Percentiles rank a stretch among this genome's conserved stretches.
These are phyloP conservation scores for Oxytorus armatus DNA, from an alignment of 2,888 invertebrate species.

Conservation along the genomic window DNA sequence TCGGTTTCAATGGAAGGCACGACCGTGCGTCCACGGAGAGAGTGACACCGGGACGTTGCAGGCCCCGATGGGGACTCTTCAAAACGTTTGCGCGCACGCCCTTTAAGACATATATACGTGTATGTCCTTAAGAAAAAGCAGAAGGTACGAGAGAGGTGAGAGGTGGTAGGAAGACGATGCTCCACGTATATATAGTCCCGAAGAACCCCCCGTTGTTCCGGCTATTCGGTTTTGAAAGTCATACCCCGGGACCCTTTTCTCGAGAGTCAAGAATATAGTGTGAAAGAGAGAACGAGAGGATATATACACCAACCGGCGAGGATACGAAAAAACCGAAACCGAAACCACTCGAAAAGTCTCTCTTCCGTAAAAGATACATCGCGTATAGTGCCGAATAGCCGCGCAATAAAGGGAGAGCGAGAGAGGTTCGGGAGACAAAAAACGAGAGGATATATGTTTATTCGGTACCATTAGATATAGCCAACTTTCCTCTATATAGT, in stretches of 20 bases:
- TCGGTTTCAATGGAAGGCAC: constrained; percentile 78
- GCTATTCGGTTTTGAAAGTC: constrained; percentile 80
- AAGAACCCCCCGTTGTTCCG: constrained; percentile 79
- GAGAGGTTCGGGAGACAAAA: constrained; percentile 10
- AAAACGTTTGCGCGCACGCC: constrained; percentile 48
- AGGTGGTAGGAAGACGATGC: constrained; percentile 32
- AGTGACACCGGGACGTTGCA: constrained; percentile 71
- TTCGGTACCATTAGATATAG: constrained; percentile 38
- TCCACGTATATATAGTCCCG: constrained; percentile 49
- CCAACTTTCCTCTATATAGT: not conserved
- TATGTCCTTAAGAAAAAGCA: not conserved
- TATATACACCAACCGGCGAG: constrained; percentile 25
- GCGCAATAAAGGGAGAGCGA: not conserved
- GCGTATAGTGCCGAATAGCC: constrained; percentile 44
- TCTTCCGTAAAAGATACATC: constrained; percentile 50
- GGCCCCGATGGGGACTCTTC: constrained; percentile 63
- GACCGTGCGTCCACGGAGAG: constrained; percentile 31
- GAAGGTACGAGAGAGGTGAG: constrained; percentile 33
- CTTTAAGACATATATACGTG: constrained; percentile 29
- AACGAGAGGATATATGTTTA: not conserved
- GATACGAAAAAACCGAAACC: constrained; percentile 74
- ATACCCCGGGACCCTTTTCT: constrained; percentile 72
- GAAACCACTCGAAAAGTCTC: constrained; percentile 77
- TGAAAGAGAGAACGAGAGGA: constrained; percentile 50
- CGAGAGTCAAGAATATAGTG: constrained; percentile 58